Percentiles rank a stretch among this genome's conserved stretches.
Conservation (phyloP, 2,888 invertebrate species). For the Gerosis bhagava region DNA sequence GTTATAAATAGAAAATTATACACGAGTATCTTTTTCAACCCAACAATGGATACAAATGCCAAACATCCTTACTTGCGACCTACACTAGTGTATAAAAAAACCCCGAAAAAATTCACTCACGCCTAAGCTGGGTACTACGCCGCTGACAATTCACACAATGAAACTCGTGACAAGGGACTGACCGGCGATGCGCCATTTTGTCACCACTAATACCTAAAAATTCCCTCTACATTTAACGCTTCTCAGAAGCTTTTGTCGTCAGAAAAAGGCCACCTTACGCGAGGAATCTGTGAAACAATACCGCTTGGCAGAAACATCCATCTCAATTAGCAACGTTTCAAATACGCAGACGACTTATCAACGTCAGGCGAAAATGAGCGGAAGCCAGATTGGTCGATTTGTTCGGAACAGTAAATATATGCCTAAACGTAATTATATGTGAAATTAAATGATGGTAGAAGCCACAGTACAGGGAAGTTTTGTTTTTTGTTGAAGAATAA, state of each 20-base stretch:
- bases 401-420: conserved; percentile 9
- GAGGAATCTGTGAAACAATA: conserved; percentile 39
- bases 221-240: conserved; percentile 25
- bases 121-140: conserved; percentile 10
- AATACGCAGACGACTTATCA: conserved; percentile 46
- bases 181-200: conserved; percentile 31
- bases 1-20: too few species aligned
- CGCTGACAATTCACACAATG: conserved; percentile 32
- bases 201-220: conserved; percentile 36
- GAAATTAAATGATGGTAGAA: too few species aligned
- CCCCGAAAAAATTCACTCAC: conserved; percentile 12
- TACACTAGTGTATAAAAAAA: conserved; percentile 1
- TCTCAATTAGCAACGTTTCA: conserved; percentile 50
- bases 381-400: conserved; percentile 23
- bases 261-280: conserved; percentile 25
- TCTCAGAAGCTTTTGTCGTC: conserved; percentile 20
- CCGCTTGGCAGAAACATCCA: conserved; percentile 36
- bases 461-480: too few species aligned
- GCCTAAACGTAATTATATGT: not conserved
- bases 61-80: not conserved
- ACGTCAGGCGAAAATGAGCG: conserved; percentile 40
- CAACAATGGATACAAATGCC: not conserved
- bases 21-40: not conserved
- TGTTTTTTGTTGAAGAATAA: too few species aligned
- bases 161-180: conserved; percentile 36